Evolutionary conservation across 2,113 vertebrate genomes (phyloP), one percentile per base, ranked within the genome.

Genomic region (Pardalotus punctatus): DNA sequence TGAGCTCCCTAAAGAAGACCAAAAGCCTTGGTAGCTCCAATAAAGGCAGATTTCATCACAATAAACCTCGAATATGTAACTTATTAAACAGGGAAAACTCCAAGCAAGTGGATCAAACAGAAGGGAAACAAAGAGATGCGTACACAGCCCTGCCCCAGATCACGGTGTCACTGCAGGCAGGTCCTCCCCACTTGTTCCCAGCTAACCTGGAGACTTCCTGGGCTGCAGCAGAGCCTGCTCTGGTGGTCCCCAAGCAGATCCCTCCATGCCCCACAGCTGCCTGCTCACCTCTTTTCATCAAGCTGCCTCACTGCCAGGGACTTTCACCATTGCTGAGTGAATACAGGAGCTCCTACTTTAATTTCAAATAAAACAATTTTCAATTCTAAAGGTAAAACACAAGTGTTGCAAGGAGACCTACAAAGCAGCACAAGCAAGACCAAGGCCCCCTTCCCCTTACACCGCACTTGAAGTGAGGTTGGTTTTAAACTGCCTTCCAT

Each of bases 1-100:
- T 93, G 78, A 95, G 96, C 65, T 94, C 92, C 84, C 92, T 89
- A n/a, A 95, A 95, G 90, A 91, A 79, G 90, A 95, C 84, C 77
- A 94, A 86, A 88, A 89, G 72, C 72, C 70, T 84, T 87, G 56
- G 24, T 31, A 95, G 81, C 81, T 96, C 81, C 79, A 91, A 95
- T 45, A 93, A 94, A 78, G 81, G 47, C 81, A 87, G 84, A 51
- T 81, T 81, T 81, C 78, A 71, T 64, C 87, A 79, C 81, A 87
- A 81, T 62, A 89, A 91, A 87, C 77, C 69, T 87, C 1, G 1
- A 91, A 71, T 67, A 35, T 17, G 43, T 43, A 91, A 78, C 72
- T 71, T 78, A 70, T 38, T 42, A 74, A 91, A 66, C 12, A 33
- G 54, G 38, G 56, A 50, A 91, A 84, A 74, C 69, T 74, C 89